Base-by-base conservation (phyloP, 2,113 vertebrate genomes). In the Donacobius atricapilla region DNA sequence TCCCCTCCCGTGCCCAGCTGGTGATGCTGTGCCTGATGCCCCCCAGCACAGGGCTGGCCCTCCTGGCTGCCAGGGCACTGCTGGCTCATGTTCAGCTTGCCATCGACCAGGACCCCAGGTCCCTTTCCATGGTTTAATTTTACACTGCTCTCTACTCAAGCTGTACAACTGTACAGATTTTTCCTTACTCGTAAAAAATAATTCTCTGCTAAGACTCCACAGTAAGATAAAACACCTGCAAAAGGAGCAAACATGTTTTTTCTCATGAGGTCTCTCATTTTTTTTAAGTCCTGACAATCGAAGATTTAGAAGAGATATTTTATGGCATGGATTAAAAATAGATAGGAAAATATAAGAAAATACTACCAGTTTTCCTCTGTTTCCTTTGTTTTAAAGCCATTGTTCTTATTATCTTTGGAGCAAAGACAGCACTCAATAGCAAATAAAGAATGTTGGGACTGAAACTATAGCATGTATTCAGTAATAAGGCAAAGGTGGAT, bases 81-180 rank as follows among this genome's bases (percentile, higher is more conserved):
- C 30, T 85, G 50, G 1, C 20, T 10, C 24, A 5, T 13, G 13
- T 31, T 66, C 44, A 50, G 0, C 51, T 42, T 35, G 1, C 2
- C 42, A 65, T 0, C 0, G 0, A 15, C 19, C 42, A 57, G 50
- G 30, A 2, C 2, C 2, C 6, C 23, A 47, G 10, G n/a, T 23
- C 1, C n/a, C 13, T 42, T n/a, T 48, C 24, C 10, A 30, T 17
- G 10, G 4, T 58, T 77, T 73, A 50, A 69, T 73, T 70, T 83
- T 53, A 31, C 33, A 51, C 2, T 56, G 31, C 6, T 28, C 4
- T 66, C 21, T 71, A 28, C 11, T 58, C 11, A 63, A 50, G 14
- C 6, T 66, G n/a, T 48, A 51, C 3, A 19, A 20, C 17, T 77
- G 33, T 39, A 57, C 13, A 78, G 19, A 18, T 21, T 48, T 66